Base-by-base conservation (phyloP, 2,113 vertebrate genomes). In the Tursiops truncatus region DNA sequence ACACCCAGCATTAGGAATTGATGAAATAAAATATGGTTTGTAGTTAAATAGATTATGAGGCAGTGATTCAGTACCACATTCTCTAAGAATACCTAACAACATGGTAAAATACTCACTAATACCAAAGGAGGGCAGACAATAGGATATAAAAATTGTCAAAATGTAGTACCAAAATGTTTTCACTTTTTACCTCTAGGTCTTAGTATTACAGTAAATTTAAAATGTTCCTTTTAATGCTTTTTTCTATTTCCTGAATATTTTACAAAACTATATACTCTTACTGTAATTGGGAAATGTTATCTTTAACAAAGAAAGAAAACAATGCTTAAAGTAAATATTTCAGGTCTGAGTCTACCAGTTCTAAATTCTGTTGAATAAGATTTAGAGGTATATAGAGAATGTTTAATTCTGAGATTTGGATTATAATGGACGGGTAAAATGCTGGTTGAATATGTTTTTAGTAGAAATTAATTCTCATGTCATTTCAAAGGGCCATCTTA, bases 241-340 rank as follows among this genome's bases (percentile, higher is more conserved):
- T 38, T 41, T 31, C 58, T 56, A 28, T 89, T 87, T 82, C 20
- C 28, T 79, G 53, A 31, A 41, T 88, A 73, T 62, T 90, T 31
- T 58, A 14, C 21, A 56, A 21, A 36, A 76, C 56, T 5, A 53
- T 36, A 21, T 25, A 38, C 7, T 81, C 21, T 76, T 81, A 80
- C 41, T 94, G 58, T 44, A 65, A 94, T 14, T 3, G 3, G 33
- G 23, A 50, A 93, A 81, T 74, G 20, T 73, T 83, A 63, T 87
- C 92, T 94, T 47, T 90, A 91, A 91, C 23, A 80, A 89, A 94
- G 36, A 60, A 89, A 56, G 10, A 95, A 92, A 67, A 95, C 87
- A 68, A 50, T 68, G 9, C 36, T 83, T 68, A 18, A 20, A 96
- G 62, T 17, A 94, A 82, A n/a, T 88, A 95, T 73, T 94, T 28